Conservation (phyloP, 1,140 invertebrate genomes). For the Rhagoletis zephyria region DNA sequence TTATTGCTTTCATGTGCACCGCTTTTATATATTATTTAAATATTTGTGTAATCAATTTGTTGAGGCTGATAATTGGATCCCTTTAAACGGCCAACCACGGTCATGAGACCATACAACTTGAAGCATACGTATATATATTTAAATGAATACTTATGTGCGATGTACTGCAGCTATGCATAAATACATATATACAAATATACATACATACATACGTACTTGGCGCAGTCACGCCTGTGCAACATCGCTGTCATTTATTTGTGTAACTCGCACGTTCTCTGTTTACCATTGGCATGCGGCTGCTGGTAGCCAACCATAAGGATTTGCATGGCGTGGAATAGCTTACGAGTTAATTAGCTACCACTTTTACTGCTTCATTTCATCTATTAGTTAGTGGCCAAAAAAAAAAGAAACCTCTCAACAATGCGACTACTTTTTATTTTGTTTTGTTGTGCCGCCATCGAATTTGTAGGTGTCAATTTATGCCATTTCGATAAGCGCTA, state of each 20-base stretch:
- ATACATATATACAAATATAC: no score
- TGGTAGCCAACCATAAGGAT: neutral
- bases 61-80: neutral
- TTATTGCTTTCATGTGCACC: no score
- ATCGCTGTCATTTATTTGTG: neutral
- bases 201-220: no score
- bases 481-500: slow-evolving; percentile 44
- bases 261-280: neutral
- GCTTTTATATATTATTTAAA: no score
- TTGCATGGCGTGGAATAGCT: slow-evolving; percentile 42
- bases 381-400: no score
- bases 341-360: slow-evolving; percentile 28
- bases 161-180: no score
- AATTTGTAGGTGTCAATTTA: slow-evolving; percentile 40
- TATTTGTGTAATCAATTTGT: neutral
- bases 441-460: neutral
- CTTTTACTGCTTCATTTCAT: slow-evolving; percentile 13
- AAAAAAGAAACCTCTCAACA: no score
- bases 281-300: neutral
- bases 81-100: neutral
- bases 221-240: neutral
- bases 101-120: no score
- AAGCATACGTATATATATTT: no score
- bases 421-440: neutral
- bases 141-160: no score